These are phyloP conservation scores for Helicorthomorpha holstii DNA, from an alignment of 1,140 invertebrate genomes.

Conservation along the genomic window DNA sequence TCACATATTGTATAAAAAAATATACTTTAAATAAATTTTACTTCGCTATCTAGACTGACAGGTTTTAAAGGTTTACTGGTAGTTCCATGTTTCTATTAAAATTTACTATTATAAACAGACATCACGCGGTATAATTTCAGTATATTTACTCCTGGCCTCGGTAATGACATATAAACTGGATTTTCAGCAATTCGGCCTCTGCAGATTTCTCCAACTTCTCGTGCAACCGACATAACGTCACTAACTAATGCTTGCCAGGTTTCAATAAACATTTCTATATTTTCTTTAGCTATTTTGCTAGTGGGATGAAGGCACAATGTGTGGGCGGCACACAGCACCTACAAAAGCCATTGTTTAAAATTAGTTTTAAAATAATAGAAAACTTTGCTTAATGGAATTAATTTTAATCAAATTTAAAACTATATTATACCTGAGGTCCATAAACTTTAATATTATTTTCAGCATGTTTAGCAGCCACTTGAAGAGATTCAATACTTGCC, in stretches of 20 bases:
- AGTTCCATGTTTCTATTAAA: slow-evolving; percentile 78
- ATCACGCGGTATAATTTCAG: background rate
- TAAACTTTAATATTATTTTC: slow-evolving; percentile 88
- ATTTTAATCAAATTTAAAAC: background rate
- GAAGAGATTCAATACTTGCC: slow-evolving; percentile 76
- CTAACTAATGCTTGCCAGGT: slow-evolving; percentile 89
- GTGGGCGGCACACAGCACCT: slow-evolving; percentile 83
- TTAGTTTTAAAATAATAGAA: too few relatives aligned
- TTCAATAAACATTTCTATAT: slow-evolving; percentile 93
- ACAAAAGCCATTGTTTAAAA: too few relatives aligned
- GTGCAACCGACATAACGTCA: slow-evolving; percentile 66
- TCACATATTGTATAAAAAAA: slow-evolving; percentile 4
- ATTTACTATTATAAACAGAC: background rate
- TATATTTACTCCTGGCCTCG: slow-evolving; percentile 69
- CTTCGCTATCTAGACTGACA: slow-evolving; percentile 68
- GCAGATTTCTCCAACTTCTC: slow-evolving; percentile 76
- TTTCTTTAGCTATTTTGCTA: slow-evolving; percentile 91
- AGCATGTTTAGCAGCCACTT: slow-evolving; percentile 88
- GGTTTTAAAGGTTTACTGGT: slow-evolving; percentile 88
- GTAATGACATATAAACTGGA: slow-evolving; percentile 84
- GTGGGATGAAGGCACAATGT: slow-evolving; percentile 77
- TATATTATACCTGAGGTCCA: slow-evolving; percentile 40
- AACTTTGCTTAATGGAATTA: background rate
- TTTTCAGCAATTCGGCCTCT: slow-evolving; percentile 50
- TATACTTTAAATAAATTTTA: slow-evolving; percentile 18